Conservation (phyloP, 2,888 invertebrate species). For the Diarsia dahlii region DNA sequence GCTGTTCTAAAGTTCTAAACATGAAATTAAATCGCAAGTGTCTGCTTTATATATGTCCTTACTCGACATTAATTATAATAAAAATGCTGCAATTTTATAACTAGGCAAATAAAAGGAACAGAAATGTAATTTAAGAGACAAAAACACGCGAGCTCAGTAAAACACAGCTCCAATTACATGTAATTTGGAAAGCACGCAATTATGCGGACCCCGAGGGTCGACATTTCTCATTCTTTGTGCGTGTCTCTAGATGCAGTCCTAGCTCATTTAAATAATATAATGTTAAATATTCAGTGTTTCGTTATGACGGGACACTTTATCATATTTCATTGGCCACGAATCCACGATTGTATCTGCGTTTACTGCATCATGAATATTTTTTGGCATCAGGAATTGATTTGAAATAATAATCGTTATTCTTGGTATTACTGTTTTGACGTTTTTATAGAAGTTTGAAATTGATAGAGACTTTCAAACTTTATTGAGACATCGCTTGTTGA, state of each 20-base stretch:
- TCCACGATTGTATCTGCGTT: conserved; percentile 37
- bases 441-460: conserved; percentile 35
- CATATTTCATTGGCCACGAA: conserved; percentile 51
- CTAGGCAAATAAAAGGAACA: conserved; percentile 63
- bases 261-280: conserved; percentile 63
- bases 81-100: conserved; percentile 62
- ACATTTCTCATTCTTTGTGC: conserved; percentile 77
- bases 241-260: conserved; percentile 70
- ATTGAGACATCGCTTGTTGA: conserved; percentile 16
- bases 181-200: conserved; percentile 81
- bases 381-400: conserved; percentile 32
- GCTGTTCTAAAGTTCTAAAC: conserved; percentile 30
- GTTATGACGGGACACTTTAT: conserved; percentile 55
- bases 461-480: conserved; percentile 23
- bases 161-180: conserved; percentile 77
- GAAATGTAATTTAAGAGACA: conserved; percentile 68
- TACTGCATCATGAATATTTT: conserved; percentile 43
- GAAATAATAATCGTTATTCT: conserved; percentile 30
- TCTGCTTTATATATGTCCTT: background rate
- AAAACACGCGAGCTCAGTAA: conserved; percentile 70
- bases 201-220: conserved; percentile 74
- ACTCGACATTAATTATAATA: conserved; percentile 30
- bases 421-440: no score
- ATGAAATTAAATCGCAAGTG: conserved; percentile 12
- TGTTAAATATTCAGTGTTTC: conserved; percentile 67